Evolutionary conservation across 1,140 invertebrate genomes (phyloP), one percentile per base, ranked within the genome.

Genomic region (Drosophila subpulchrella): DNA sequence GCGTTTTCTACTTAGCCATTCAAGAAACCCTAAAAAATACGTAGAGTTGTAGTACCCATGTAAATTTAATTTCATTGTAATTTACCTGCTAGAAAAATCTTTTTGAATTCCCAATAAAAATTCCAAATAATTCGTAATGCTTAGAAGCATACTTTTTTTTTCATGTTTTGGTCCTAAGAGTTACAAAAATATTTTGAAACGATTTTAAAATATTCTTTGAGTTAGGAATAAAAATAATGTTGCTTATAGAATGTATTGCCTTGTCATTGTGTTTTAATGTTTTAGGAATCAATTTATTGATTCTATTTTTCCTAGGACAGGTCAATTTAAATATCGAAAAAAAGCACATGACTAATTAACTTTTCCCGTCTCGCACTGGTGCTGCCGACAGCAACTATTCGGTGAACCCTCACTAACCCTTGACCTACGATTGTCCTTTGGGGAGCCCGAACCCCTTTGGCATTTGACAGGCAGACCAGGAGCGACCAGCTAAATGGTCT

Each of bases 361-460:
- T 55, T 71, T 48, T 48, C 51, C 24, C 17, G 30, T n/a, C 47
- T 44, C 20, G 27, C 27, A 62, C 41, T 56, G 32, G 36, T 2
- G 27, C 59, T 24, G 50, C 24, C 8, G 20, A 1, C 59, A 42
- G 36, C 15, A 30, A 44, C 46, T 67, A 62, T 42, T 36, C 17
- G 15, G 36, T 30, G 42, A 51, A 60, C 56, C 44, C 56, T 27
- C 39, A 17, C 39, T 65, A 68, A 41, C 67, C 65, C 41, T 71
- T 71, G 67, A 71, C 68, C 68, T 71, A 58, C 53, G 68, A 36
- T 27, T 68, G 67, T 57, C 77, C 56, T 66, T 58, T 44, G 66
- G 59, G 63, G 24, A 36, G 41, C 48, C 68, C 24, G 32, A 36
- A 46, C 48, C 68, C 24, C 20, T 60, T 81, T 61, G 63, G 63